These are phyloP conservation scores for Neocloeon triangulifer DNA, from an alignment of 1,140 invertebrate species.

Conservation along the genomic window DNA sequence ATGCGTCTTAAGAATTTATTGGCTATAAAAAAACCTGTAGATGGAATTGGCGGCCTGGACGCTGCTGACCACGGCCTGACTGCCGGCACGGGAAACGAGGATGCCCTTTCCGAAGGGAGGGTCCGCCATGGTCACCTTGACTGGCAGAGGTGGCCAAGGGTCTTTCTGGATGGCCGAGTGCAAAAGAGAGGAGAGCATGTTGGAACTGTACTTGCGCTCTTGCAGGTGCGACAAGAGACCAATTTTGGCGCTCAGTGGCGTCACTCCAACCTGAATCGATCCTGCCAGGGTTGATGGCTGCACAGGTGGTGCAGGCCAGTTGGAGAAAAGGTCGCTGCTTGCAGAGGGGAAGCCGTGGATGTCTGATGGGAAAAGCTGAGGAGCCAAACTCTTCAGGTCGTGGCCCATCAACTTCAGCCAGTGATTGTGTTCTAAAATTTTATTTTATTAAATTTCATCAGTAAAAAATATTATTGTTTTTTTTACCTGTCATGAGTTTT, in stretches of 20 bases:
- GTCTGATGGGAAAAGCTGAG: slow-evolving; percentile 47
- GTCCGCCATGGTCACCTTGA: slow-evolving; percentile 35
- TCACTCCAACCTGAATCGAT: slow-evolving; percentile 18
- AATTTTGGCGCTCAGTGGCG: slow-evolving; percentile 34
- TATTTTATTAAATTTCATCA: too few species aligned
- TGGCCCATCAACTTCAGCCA: slow-evolving; percentile 70
- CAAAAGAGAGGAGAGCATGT: slow-evolving; percentile 32
- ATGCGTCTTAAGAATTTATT: too few species aligned
- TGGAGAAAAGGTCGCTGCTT: slow-evolving; percentile 10
- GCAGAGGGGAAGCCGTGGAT: slow-evolving; percentile 29
- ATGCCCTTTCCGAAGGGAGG: slow-evolving; percentile 82
- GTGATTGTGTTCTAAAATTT: slow-evolving; percentile 50
- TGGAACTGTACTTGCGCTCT: slow-evolving; percentile 44
- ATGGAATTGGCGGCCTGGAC: slow-evolving; percentile 71
- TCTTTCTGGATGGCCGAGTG: slow-evolving; percentile 50
- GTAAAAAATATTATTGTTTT: slow-evolving; percentile 3
- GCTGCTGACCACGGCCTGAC: slow-evolving; percentile 32
- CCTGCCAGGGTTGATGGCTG: slow-evolving; percentile 23
- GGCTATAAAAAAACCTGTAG: too few species aligned
- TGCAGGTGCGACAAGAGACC: slow-evolving; percentile 56
- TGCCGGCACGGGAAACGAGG: slow-evolving; percentile 48
- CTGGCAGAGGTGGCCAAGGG: slow-evolving; percentile 9
- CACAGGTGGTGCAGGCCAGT: too few species aligned
- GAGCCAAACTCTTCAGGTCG: slow-evolving; percentile 65
- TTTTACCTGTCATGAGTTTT: neutral